Percentiles rank a stretch among this genome's conserved stretches.
Conservation (phyloP, 2,888 invertebrate genomes). For the Synergus itoensis region DNA sequence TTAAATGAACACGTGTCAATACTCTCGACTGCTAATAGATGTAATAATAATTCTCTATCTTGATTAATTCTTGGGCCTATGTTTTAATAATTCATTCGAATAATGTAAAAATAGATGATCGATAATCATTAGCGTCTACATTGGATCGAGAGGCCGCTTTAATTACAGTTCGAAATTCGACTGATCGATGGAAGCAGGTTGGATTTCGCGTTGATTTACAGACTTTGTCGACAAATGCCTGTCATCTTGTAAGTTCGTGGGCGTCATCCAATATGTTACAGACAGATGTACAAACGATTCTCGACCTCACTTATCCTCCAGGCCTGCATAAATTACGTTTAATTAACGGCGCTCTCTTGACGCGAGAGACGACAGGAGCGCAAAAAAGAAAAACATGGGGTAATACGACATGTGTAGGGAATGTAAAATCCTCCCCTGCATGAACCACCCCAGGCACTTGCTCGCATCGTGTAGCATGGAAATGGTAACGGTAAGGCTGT, state of each 20-base stretch:
- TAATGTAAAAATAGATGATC: background rate
- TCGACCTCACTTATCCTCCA: background rate
- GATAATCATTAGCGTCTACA: constrained; percentile 1
- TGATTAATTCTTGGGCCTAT: background rate
- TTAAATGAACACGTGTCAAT: background rate
- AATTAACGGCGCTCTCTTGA: background rate
- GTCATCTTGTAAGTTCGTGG: background rate
- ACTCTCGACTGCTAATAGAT: no score
- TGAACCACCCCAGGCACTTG: no score
- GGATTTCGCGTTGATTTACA: constrained; percentile 7
- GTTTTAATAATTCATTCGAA: background rate
- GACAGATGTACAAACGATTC: background rate
- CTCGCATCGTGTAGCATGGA: background rate
- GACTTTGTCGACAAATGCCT: constrained; percentile 6
- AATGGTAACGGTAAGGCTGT: constrained; percentile 45
- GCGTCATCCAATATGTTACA: background rate
- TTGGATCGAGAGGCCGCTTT: background rate
- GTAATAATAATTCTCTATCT: background rate
- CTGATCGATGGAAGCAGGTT: constrained; percentile 4
- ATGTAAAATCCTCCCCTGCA: no score
- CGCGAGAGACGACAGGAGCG: constrained; percentile 37
- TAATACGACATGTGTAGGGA: background rate
- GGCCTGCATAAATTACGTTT: background rate
- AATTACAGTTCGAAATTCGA: constrained; percentile 4
- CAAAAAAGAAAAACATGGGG: constrained; percentile 25